phyloP scores from a whole-genome alignment of 2,797 vertebrate species.

The Chloroceryle inda region DNA sequence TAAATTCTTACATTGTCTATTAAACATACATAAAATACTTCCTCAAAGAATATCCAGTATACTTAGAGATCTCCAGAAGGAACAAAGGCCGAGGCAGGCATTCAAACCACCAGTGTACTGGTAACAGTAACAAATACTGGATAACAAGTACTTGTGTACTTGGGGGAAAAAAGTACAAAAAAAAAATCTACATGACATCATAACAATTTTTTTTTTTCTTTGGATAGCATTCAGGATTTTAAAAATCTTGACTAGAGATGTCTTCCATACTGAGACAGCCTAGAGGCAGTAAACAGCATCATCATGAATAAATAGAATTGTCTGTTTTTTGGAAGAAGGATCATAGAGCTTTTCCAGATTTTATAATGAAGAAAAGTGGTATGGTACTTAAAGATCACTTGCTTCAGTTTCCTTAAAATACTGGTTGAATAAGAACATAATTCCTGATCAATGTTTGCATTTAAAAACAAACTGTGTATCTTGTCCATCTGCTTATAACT shows the following conservation, averaged over 20 bases:
- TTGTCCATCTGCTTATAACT: neutral
- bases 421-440: neutral
- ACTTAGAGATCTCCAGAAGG: neutral
- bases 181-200: conserved; percentile 25
- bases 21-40: conserved; percentile 12
- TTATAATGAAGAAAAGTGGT: no score
- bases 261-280: conserved; percentile 4
- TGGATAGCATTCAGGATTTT: conserved; percentile 43
- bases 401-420: neutral
- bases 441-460: neutral
- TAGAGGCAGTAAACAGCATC: neutral
- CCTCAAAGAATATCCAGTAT: conserved; percentile 2
- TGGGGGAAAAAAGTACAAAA: no score
- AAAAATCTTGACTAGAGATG: neutral
- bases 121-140: conserved; percentile 37
- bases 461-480: neutral
- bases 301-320: neutral
- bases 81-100: neutral
- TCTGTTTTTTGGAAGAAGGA: neutral
- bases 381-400: neutral
- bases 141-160: conserved; percentile 41
- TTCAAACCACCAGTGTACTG: conserved; percentile 12
- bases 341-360: neutral
- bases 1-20: neutral
- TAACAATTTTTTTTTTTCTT: neutral